Base-by-base conservation (phyloP, 2,888 invertebrate genomes). In the Synergus itoensis region DNA sequence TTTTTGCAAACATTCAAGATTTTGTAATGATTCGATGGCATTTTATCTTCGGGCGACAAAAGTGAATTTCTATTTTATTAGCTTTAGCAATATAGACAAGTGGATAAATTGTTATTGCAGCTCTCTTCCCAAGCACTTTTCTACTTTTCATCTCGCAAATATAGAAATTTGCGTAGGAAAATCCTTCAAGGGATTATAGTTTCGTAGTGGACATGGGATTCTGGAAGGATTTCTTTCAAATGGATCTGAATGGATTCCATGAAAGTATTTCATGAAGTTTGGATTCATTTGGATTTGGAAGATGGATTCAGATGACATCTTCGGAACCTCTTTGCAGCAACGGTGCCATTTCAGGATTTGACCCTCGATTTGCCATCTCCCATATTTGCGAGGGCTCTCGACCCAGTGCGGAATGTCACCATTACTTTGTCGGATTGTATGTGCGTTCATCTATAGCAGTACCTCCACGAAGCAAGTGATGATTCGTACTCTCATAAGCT, bases 401-500 rank as follows among this genome's bases (percentile, higher is more conserved):
- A 73, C 53, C 53, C 53, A 36, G 36, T 73, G 73, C 53, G 73
- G 53, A 73, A 57, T 73, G 48, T 73, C 73, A 73, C 73, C 73
- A 73, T 57, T 73, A 73, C 73, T 73, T 73, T 73, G 53, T 73
- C 73, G 36, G 53, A 73, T 53, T 73, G 48, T 40, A 48, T 73
- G 53, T 73, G 53, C 40, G 73, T 53, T 53, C 73, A 53, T 73
- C 53, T n/a, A 73, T 48, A 73, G 53, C 40, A 73, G 76, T 77
- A 77, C 65, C 77, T 77, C 53, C 67, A 67, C 41, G 77, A 67
- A 65, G 77, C 57, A 41, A 63, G 67, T 57, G 64, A 65, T 67
- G 65, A 65, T 64, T 57, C 40, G 53, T 65, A 65, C 67, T 77
- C 67, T 60, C 53, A 43, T 73, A 53, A 53, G 69, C 43, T 64